Evolutionary conservation across 2,113 vertebrate genomes (phyloP), one percentile per base, ranked within the genome.

Genomic region (Panthera tigris): DNA sequence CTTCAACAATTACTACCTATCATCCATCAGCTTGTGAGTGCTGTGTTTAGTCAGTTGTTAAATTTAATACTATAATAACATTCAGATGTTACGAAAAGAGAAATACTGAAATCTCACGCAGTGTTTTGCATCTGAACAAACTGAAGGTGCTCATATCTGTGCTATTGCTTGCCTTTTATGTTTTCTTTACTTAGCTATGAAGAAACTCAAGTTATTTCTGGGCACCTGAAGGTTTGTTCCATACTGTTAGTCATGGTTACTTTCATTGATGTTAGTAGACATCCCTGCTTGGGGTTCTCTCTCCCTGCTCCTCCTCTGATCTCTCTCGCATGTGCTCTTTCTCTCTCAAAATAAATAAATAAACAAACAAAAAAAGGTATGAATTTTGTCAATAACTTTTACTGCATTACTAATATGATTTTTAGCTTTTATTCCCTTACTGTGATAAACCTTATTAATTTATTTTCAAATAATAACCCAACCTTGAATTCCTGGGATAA

Each of bases 1-100:
- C 95, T 97, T 97, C 95, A 98, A 93, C 98, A 98, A 95, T 98
- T 97, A 91, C 98, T 98, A 96, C 89, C 52, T 97, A 95, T 98
- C 89, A 98, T 97, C 96, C 94, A 57, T 98, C 98, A 98, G 91
- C 29, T 96, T 65, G 65, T 71, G 88, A 84, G 25, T 80, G 73
- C 63, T 97, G 29, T 96, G 96, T 98, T 98, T 95, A 98, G 94
- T 95, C 85, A 91, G 96, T 97, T 98, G 93, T 97, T 98, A 96
- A 96, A 97, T 96, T 90, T 97, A 96, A 95, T 91, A 80, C 80
- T 94, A 19, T 91, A 96, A 97, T 96, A 98, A 94, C 68, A 81
- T 55, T 84, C 95, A 48, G 79, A 93, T 98, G 80, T 87, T 85
- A 80, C 39, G 89, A 94, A 81, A 96, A 95, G 95, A 97, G 66